A percentile compares a stretch with the other conserved stretches of the same genome.
These are phyloP conservation scores for Lagorchestes hirsutus DNA, from an alignment of 2,797 vertebrate genomes.

Conservation along the genomic window DNA sequence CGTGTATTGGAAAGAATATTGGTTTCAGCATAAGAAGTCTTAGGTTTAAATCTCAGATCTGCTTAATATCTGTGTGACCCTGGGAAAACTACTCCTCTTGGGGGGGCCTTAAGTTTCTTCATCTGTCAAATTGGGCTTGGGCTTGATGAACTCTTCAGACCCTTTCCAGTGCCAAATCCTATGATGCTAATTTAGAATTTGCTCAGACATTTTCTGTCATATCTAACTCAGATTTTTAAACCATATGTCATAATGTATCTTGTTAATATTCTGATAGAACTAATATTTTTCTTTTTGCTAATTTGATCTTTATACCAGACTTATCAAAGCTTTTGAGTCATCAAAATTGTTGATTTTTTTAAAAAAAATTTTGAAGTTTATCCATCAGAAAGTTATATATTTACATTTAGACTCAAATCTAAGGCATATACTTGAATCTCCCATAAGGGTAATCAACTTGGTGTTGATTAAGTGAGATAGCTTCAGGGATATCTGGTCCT, in stretches of 20 bases:
- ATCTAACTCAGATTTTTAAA: neutral
- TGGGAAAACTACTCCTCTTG: neutral
- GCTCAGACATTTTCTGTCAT: neutral
- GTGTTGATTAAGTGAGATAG: neutral
- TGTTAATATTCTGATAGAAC: neutral
- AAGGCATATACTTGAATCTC: neutral
- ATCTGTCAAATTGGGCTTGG: neutral
- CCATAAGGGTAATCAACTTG: neutral
- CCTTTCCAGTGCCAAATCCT: neutral
- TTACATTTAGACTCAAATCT: neutral
- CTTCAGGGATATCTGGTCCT: neutral
- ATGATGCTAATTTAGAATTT: neutral
- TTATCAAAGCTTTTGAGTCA: neutral
- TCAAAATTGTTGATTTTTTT: neutral
- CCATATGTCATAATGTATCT: neutral
- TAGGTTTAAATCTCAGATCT: neutral
- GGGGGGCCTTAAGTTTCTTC: neutral
- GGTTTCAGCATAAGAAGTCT: neutral
- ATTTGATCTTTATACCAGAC: neutral
- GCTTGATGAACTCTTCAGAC: neutral
- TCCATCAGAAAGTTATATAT: neutral
- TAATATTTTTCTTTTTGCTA: neutral
- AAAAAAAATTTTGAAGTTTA: neutral
- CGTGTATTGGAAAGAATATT: neutral
- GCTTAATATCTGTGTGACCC: neutral